Evolutionary conservation across 2,113 vertebrate species (phyloP).

Genomic region (Herpetotheres cachinnans): DNA sequence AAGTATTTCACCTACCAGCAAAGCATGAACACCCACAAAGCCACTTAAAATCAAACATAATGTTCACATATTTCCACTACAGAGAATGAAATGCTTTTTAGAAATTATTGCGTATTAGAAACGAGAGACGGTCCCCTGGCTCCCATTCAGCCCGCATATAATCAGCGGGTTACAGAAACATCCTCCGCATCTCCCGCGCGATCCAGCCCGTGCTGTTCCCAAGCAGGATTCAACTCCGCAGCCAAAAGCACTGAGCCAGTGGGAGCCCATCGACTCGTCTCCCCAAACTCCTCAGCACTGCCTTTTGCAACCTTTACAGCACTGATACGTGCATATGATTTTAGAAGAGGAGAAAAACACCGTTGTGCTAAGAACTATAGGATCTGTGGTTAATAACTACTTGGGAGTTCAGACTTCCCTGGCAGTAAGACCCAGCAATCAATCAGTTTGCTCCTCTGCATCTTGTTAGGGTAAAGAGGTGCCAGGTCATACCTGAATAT

Average conservation of each 20-base stretch:
- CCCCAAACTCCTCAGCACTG: not conserved
- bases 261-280: not conserved
- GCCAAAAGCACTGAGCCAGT: not conserved
- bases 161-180: not conserved
- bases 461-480: not conserved
- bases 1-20: not conserved
- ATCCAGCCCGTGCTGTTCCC: not conserved
- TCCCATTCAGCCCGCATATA: not conserved
- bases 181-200: not conserved
- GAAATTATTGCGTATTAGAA: not conserved
- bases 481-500: not conserved
- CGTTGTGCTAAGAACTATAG: not conserved
- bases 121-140: fast-evolving
- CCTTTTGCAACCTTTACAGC: not conserved
- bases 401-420: not conserved
- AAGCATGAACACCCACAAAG: not conserved
- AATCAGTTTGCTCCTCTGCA: not conserved
- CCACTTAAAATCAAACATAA: not conserved
- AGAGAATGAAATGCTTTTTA: not conserved
- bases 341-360: not conserved
- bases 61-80: not conserved
- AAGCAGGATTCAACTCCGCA: not conserved
- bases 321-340: fast-evolving
- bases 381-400: not conserved
- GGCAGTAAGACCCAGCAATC: not conserved